Evolutionary conservation across 1,140 invertebrate species (phyloP).

Genomic region (Zaprionus vittiger): DNA sequence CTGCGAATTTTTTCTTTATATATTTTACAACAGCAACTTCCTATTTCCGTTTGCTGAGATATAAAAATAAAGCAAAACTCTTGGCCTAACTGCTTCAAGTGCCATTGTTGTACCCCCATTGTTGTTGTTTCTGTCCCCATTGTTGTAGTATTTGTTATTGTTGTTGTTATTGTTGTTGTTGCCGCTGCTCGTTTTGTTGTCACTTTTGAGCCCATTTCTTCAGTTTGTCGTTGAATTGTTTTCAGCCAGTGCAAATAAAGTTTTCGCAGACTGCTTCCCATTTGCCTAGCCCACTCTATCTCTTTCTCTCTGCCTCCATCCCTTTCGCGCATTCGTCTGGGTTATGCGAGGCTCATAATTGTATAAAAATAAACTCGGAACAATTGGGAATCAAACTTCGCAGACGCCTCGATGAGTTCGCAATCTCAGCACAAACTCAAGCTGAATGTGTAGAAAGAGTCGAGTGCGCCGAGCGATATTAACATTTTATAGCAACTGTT

Average conservation of each 20-base stretch:
- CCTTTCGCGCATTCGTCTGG: conserved; percentile 18
- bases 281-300: background rate
- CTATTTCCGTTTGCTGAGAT: conserved; percentile 66
- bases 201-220: conserved; percentile 37
- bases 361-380: conserved; percentile 66
- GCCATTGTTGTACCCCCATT: background rate
- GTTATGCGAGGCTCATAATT: conserved; percentile 59
- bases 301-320: background rate
- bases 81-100: conserved; percentile 30
- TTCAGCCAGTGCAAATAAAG: conserved; percentile 32
- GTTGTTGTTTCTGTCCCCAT: background rate
- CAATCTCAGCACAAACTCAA: conserved; percentile 12
- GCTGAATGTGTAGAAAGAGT: conserved; percentile 10
- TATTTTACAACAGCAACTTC: conserved; percentile 78
- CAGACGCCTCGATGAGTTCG: conserved; percentile 43
- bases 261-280: conserved; percentile 18
- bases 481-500: conserved; percentile 54
- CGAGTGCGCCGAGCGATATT: conserved; percentile 29
- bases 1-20: conserved; percentile 70
- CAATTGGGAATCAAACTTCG: conserved; percentile 74
- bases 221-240: conserved; percentile 39
- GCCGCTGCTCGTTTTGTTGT: conserved; percentile 31
- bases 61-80: conserved; percentile 65
- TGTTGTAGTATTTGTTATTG: conserved; percentile 5
- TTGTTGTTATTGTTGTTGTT: conserved; percentile 8